Conservation (phyloP, 2,797 vertebrate species). For the Melanotaenia maccullochi region DNA sequence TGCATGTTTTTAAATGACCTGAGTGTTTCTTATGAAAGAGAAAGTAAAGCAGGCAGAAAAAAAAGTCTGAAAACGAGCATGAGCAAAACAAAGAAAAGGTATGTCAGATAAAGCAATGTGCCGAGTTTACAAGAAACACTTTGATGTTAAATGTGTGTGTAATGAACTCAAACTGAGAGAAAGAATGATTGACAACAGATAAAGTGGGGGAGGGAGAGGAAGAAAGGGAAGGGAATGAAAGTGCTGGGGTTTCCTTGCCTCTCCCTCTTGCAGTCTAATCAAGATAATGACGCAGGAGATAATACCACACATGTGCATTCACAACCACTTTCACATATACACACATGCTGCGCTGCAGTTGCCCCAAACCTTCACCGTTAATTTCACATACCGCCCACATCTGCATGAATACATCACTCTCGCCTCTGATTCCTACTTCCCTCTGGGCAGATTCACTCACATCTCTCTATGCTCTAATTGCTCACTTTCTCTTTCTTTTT, state of each 20-base stretch:
- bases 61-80: constrained; percentile 9
- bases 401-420: constrained; percentile 46
- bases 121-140: constrained; percentile 52
- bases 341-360: constrained; percentile 18
- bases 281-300: constrained; percentile 65
- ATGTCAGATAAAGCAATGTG: background rate
- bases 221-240: constrained; percentile 48
- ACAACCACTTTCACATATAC: constrained; percentile 18
- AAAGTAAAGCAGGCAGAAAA: constrained; percentile 14
- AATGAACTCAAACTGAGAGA: constrained; percentile 33
- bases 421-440: constrained; percentile 44
- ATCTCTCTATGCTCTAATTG: constrained; percentile 24
- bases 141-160: constrained; percentile 39
- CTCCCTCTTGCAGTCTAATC: constrained; percentile 56
- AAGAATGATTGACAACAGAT: constrained; percentile 32
- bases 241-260: constrained; percentile 65
- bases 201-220: constrained; percentile 39
- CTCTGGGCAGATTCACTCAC: constrained; percentile 34
- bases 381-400: constrained; percentile 61
- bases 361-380: constrained; percentile 47
- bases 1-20: background rate
- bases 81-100: constrained; percentile 14
- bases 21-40: constrained; percentile 22
- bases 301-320: constrained; percentile 25
- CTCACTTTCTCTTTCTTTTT: background rate